Base-by-base conservation (phyloP, 2,888 invertebrate species). In the Synergus japonicus region DNA sequence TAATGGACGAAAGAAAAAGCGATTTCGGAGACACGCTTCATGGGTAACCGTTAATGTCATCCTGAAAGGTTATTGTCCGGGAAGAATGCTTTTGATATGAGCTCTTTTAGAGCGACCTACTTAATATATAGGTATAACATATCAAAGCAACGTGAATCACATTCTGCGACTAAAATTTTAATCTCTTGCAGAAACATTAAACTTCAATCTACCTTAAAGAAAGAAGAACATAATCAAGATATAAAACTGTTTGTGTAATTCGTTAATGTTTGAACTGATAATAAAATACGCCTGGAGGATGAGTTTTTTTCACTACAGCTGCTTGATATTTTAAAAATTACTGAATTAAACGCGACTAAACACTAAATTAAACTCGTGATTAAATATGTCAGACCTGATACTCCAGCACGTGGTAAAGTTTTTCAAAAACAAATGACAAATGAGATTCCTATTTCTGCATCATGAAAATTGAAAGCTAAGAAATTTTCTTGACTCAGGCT, bases 1-100 rank as follows among this genome's bases (percentile, higher is more conserved):
- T 67, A 67, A 67, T 67, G 67, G 44, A n/a, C 18, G 46, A 67
- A 65, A 46, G 67, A 67, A 66, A 44, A 66, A 66, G 44, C 66
- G 43, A 66, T 66, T 66, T 43, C 44, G 44, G 12, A 67, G 67
- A 67, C 18, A 67, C 22, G 67, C 44, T 67, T 67, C 67, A 67
- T 67, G 15, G 67, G 18, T 12, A 67, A 46, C 46, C 44, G 22
- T 67, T 67, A 67, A 43, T 66, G 44, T 43, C 43, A 66, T 66
- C 41, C 9, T 66, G 66, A 66, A 66, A 67, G 67, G 44, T 67
- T 67, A 67, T 44, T 67, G 67, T 46, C 46, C 46, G 44, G n/a
- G 44, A 67, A 67, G 67, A 67, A 22, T 65, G 65, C 15, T 41
- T 41, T 37, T 13, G 37, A 64, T 64, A 29, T 64, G 64, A 64